Conservation (phyloP, 2,113 vertebrate species). For the Pituophis catenifer region DNA sequence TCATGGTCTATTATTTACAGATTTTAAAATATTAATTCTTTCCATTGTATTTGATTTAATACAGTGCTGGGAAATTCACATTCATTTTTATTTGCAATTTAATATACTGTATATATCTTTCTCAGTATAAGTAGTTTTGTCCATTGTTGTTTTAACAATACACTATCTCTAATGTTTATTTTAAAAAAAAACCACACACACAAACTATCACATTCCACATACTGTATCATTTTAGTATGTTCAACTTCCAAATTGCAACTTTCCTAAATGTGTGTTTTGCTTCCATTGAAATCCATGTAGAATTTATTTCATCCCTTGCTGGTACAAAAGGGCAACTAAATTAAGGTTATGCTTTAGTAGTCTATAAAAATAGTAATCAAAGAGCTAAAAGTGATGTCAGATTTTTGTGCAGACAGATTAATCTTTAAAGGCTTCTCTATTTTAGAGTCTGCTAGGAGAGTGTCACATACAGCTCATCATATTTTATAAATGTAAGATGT, state of each 20-base stretch:
- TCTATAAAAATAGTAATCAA: not conserved
- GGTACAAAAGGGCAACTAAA: not conserved
- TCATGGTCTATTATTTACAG: not conserved
- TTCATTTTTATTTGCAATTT: not conserved
- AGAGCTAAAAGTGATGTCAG: not conserved
- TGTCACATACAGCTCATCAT: slow-evolving; percentile 36
- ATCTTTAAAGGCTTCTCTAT: not conserved
- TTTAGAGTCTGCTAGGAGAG: slow-evolving; percentile 37
- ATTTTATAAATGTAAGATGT: slow-evolving; percentile 42
- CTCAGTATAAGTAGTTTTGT: not conserved
- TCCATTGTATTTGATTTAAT: not conserved
- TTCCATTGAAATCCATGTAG: not conserved
- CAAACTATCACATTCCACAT: not conserved
- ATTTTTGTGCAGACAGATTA: slow-evolving; percentile 32
- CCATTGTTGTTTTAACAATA: not conserved
- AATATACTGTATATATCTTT: not conserved
- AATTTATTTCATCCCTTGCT: not conserved
- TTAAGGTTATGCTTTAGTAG: not conserved
- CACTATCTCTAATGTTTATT: not conserved
- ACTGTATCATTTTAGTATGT: not conserved
- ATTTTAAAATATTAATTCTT: not conserved
- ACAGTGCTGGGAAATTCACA: not conserved
- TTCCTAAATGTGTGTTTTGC: not conserved
- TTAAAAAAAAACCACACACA: not conserved
- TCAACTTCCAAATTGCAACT: not conserved